Percentiles rank a stretch among this genome's conserved stretches.
Evolutionary conservation across 2,113 vertebrate species (phyloP).

Genomic region (Rostratula benghalensis): DNA sequence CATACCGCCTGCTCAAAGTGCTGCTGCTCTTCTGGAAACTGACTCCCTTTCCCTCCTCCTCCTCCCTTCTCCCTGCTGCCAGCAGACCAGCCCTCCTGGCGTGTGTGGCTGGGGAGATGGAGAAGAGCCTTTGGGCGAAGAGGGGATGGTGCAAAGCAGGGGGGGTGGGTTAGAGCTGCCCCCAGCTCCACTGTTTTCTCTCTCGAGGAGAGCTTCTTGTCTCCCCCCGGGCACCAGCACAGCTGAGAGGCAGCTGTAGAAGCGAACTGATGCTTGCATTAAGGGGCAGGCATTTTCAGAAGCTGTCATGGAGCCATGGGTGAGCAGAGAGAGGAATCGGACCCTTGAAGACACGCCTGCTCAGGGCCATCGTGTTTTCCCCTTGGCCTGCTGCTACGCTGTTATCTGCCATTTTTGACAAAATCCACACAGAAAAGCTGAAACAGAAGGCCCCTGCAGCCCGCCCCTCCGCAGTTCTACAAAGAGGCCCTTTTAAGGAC

Average conservation of each 20-base stretch:
- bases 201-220: background rate
- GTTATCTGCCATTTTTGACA: too few species aligned
- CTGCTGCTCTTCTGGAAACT: background rate
- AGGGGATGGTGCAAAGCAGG: background rate
- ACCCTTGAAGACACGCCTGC: rapidly evolving
- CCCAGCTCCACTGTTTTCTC: rapidly evolving
- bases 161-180: background rate
- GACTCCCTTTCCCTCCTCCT: background rate
- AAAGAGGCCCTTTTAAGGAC: background rate
- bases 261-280: rapidly evolving
- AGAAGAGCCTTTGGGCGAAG: background rate
- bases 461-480: background rate
- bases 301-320: background rate
- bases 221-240: background rate
- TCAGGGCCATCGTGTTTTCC: rapidly evolving
- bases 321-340: background rate
- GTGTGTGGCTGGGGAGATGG: background rate
- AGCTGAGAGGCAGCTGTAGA: rapidly evolving
- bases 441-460: too few species aligned
- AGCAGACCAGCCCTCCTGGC: background rate
- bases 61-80: background rate
- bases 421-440: background rate
- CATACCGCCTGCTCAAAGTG: background rate
- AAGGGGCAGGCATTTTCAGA: background rate
- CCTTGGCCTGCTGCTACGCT: background rate